Evolutionary conservation across 2,888 invertebrate genomes (phyloP), one percentile per base, ranked within the genome.

Genomic region (Listrodromus nycthemerus): DNA sequence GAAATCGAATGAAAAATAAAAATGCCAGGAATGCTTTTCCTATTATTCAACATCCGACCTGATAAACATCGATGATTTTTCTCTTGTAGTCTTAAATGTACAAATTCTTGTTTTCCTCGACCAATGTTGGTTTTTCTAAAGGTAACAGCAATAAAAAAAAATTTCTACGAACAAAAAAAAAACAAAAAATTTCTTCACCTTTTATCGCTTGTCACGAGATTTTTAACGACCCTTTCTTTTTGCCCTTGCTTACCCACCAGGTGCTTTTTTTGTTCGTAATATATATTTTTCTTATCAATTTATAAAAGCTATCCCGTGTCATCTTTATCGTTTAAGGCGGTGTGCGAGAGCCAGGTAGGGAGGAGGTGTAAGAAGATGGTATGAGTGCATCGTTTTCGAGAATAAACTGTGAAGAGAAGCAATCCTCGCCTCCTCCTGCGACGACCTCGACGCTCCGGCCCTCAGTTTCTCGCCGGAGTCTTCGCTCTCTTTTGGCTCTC

Each of bases 201-300:
- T 30, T 30, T 30, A 30, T 61, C 13, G 16, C 27, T 27, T 61
- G 61, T 61, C 61, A 21, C 61, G 10, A 19, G 27, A 37, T 37
- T 50, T 61, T 61, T 50, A 61, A 4, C 13, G 48, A 52, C 4
- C 41, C 66, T 65, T 65, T 58, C 19, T 50, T 33, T n/a, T 21
- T n/a, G 61, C 6, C 27, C n/a, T 30, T 30, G 30, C 30, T 58
- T 58, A 24, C 30, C 27, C n/a, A 16, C 27, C 16, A 30, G 30
- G n/a, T 27, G 61, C 6, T 61, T 55, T 52, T 52, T 8, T 55
- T 24, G 10, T 52, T 52, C 21, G 10, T 55, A 55, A 24, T 24
- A n/a, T n/a, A n/a, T n/a, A n/a, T 61, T 78, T 48, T 67, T 74
- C 52, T 65, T 65, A 71, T 76, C 50, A 79, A 82, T 79, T 84